These are phyloP conservation scores for Hylaeus volcanicus DNA, from an alignment of 1,140 invertebrate species.

Conservation along the genomic window DNA sequence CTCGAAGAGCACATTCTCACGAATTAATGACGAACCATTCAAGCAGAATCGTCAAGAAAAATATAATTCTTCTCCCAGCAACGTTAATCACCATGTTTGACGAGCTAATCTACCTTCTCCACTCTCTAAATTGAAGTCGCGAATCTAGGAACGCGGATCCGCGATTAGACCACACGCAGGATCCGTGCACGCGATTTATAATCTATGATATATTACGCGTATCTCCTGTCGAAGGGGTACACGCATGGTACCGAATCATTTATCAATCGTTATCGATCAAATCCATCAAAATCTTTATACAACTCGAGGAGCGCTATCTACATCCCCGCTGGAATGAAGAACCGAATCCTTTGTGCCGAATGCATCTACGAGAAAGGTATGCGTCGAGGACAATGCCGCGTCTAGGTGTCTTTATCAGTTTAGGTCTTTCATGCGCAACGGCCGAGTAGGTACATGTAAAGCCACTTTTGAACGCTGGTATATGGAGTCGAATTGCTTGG, in stretches of 20 bases:
- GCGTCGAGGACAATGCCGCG: background rate
- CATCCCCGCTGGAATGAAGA: constrained; percentile 10
- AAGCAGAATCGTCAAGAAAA: background rate
- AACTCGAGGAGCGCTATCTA: background rate
- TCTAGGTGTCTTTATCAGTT: constrained; percentile 10
- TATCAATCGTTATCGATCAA: constrained; percentile 50
- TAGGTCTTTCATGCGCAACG: background rate
- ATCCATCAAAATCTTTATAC: constrained; percentile 35
- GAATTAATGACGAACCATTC: no score
- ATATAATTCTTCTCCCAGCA: no score
- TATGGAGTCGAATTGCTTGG: background rate
- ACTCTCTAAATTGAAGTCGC: constrained; percentile 1
- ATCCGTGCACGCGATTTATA: constrained; percentile 7
- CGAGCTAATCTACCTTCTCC: background rate
- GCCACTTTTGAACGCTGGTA: constrained; percentile 8
- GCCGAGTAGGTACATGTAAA: background rate
- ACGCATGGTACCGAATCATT: constrained; percentile 43
- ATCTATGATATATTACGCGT: constrained; percentile 38
- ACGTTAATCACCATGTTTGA: no score
- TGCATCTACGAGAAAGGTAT: background rate
- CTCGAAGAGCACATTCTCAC: no score
- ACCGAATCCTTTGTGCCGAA: constrained; percentile 18
- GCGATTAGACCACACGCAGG: constrained; percentile 25
- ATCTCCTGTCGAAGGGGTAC: constrained; percentile 38
- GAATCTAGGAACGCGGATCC: constrained; percentile 6